Conservation (phyloP, 1,140 invertebrate genomes). For the Danaus plexippus region DNA sequence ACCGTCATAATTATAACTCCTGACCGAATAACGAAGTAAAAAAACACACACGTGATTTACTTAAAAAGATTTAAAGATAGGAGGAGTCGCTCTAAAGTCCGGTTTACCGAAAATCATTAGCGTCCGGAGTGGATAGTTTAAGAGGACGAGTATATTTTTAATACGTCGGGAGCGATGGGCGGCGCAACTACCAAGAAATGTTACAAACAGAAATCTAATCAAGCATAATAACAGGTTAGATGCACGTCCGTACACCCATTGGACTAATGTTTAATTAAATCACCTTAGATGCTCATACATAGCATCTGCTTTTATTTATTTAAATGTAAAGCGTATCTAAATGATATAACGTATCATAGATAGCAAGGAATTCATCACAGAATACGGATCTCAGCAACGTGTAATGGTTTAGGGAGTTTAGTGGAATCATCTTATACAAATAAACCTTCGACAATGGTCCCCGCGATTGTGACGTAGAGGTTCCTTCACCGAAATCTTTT, state of each 20-base stretch:
- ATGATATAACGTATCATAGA: constrained; percentile 56
- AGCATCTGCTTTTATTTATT: constrained; percentile 38
- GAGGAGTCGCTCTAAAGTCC: constrained; percentile 54
- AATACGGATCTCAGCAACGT: constrained; percentile 5
- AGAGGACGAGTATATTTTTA: constrained; percentile 66
- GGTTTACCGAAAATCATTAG: constrained; percentile 71
- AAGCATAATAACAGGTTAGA: constrained; percentile 70
- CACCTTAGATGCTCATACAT: constrained; percentile 46
- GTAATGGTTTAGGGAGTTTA: constrained; percentile 33
- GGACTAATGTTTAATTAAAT: constrained; percentile 68
- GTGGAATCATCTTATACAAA: constrained; percentile 61
- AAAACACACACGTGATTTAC: constrained; percentile 66
- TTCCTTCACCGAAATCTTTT: constrained; percentile 64
- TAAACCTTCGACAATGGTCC: constrained; percentile 41
- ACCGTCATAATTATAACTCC: constrained; percentile 67
- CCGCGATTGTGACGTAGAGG: constrained; percentile 45
- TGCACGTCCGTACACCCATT: constrained; percentile 53
- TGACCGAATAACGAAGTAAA: constrained; percentile 37
- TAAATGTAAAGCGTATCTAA: constrained; percentile 27
- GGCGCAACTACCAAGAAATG: constrained; percentile 69
- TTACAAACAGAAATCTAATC: constrained; percentile 71
- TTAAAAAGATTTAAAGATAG: constrained; percentile 64
- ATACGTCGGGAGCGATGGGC: constrained; percentile 68
- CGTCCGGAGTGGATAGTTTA: constrained; percentile 59
- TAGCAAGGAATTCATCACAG: constrained; percentile 40